A percentile compares a stretch with the other conserved stretches of the same genome.
phyloP scores from a whole-genome alignment of 2,888 invertebrate species.

The Lasius fuliginosus region DNA sequence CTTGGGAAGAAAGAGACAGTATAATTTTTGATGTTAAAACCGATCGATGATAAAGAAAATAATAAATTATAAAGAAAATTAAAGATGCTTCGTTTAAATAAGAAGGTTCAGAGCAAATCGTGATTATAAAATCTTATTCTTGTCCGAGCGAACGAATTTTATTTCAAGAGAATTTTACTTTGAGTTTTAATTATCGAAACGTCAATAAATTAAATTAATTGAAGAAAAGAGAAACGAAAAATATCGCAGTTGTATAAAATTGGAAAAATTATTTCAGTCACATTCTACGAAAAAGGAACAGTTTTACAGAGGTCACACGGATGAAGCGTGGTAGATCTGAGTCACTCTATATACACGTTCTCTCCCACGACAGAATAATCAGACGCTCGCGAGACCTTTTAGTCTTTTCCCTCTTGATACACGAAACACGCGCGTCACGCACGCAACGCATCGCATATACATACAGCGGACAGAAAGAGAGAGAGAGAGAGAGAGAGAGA shows the following conservation, averaged over 20 bases:
- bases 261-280: background rate
- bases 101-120: background rate
- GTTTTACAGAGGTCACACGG: background rate
- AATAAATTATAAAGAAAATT: background rate
- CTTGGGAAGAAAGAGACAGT: background rate
- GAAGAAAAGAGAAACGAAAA: background rate
- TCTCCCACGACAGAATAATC: background rate
- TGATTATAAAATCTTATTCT: background rate
- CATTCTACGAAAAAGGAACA: background rate
- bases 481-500: background rate
- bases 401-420: slow-evolving; percentile 17
- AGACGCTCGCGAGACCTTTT: background rate
- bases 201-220: background rate
- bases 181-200: background rate
- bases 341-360: slow-evolving; percentile 15
- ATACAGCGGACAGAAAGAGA: background rate
- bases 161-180: background rate
- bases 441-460: slow-evolving; percentile 22
- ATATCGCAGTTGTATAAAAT: background rate
- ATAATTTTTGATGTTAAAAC: background rate
- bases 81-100: background rate
- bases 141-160: background rate
- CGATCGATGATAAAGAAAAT: background rate
- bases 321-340: slow-evolving; percentile 5
- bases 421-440: slow-evolving; percentile 17